These are phyloP conservation scores for Chloropsis cyanopogon DNA, from an alignment of 2,113 vertebrate species.

Conservation along the genomic window DNA sequence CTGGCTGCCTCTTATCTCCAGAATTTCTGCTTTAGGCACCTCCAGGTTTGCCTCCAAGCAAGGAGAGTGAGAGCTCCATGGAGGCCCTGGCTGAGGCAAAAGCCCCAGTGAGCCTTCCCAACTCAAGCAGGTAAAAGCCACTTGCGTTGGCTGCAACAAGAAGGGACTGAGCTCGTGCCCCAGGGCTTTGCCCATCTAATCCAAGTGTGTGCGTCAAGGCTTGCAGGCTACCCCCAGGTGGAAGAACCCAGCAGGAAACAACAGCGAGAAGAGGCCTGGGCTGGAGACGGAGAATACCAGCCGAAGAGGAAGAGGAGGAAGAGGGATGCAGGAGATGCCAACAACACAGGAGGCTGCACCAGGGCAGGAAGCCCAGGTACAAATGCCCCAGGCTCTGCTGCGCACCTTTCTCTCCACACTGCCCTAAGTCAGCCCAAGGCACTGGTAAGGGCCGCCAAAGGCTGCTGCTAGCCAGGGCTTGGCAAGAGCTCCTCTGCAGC, in stretches of 20 bases:
- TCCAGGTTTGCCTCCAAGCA: neutral
- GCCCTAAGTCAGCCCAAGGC: neutral
- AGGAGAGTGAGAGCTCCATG: fast-evolving
- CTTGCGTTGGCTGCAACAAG: too few species aligned
- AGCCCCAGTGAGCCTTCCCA: fast-evolving
- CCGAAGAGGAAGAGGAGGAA: neutral
- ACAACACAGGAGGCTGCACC: fast-evolving
- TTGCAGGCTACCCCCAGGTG: neutral
- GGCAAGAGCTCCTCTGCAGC: too few species aligned
- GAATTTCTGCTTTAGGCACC: neutral
- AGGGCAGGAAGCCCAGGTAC: neutral
- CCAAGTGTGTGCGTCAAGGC: fast-evolving
- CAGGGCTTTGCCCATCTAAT: neutral
- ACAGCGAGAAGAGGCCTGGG: too few species aligned
- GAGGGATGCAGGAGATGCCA: fast-evolving
- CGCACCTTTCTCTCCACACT: neutral
- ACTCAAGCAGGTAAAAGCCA: fast-evolving
- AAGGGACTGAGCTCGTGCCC: too few species aligned
- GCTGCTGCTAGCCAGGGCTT: too few species aligned
- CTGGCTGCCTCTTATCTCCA: neutral
- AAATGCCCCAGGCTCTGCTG: too few species aligned
- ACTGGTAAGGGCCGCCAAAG: neutral
- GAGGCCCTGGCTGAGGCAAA: neutral
- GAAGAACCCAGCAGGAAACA: neutral
- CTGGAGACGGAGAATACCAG: neutral